A percentile compares a stretch with the other conserved stretches of the same genome.
phyloP scores from a whole-genome alignment of 1,140 invertebrate genomes.

The Nautilus pompilius region DNA sequence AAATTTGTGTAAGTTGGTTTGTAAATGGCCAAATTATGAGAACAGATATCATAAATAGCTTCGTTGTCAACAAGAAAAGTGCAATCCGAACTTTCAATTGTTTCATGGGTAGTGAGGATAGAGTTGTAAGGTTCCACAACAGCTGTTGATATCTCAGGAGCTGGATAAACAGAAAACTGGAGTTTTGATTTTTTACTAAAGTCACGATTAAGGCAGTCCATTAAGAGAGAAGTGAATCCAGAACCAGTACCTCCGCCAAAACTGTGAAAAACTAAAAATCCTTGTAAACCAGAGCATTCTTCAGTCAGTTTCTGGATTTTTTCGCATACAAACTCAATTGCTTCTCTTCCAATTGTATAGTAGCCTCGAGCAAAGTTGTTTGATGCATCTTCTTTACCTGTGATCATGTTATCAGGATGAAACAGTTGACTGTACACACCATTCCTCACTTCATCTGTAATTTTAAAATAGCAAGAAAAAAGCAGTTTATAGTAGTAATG shows the following conservation, averaged over 20 bases:
- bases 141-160: background rate
- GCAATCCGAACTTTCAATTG: constrained; percentile 41
- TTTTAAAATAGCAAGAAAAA: background rate
- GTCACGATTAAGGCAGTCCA: background rate
- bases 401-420: background rate
- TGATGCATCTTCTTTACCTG: background rate
- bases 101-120: constrained; percentile 51
- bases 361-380: background rate
- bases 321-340: background rate
- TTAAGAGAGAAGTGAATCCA: background rate
- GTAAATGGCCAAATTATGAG: constrained; percentile 53
- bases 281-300: background rate
- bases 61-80: constrained; percentile 65
- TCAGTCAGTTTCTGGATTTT: background rate
- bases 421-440: background rate
- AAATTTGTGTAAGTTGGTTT: constrained; percentile 35
- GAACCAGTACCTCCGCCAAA: background rate
- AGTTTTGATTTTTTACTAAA: background rate
- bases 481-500: too few relatives aligned
- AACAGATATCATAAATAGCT: constrained; percentile 87
- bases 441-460: background rate
- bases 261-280: background rate
- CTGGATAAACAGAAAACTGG: background rate
- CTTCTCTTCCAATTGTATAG: background rate
- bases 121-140: constrained; percentile 30